phyloP scores from a whole-genome alignment of 2,113 vertebrate species.

The Phylloscopus trochilus region DNA sequence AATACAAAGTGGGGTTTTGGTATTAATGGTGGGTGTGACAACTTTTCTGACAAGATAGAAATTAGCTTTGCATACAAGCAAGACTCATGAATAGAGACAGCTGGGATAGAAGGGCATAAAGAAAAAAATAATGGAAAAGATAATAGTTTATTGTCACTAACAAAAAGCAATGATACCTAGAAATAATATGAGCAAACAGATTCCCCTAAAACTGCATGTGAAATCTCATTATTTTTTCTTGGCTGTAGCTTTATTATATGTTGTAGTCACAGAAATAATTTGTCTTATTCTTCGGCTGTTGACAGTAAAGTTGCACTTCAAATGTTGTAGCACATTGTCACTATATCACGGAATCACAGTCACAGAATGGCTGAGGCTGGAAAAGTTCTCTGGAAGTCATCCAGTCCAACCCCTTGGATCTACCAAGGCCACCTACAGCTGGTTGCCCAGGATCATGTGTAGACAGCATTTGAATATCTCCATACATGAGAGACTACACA shows the following conservation, averaged over 20 bases:
- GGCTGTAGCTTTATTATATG: background rate
- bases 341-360: background rate
- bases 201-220: background rate
- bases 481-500: background rate
- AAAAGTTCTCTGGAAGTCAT: background rate
- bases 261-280: background rate
- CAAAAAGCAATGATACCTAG: background rate
- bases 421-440: background rate
- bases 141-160: background rate
- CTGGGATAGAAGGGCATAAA: background rate
- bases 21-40: background rate
- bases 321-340: background rate
- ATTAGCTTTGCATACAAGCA: background rate
- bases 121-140: background rate
- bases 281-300: background rate
- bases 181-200: background rate
- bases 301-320: background rate
- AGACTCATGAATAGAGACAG: background rate
- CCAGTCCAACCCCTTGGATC: fast-evolving
- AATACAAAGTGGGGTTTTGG: background rate
- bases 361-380: background rate
- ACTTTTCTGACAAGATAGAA: background rate
- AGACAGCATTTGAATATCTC: background rate
- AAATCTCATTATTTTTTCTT: background rate
- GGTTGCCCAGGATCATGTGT: background rate